These are phyloP conservation scores for Pitta sordida DNA, from an alignment of 2,113 vertebrate species.

Conservation along the genomic window DNA sequence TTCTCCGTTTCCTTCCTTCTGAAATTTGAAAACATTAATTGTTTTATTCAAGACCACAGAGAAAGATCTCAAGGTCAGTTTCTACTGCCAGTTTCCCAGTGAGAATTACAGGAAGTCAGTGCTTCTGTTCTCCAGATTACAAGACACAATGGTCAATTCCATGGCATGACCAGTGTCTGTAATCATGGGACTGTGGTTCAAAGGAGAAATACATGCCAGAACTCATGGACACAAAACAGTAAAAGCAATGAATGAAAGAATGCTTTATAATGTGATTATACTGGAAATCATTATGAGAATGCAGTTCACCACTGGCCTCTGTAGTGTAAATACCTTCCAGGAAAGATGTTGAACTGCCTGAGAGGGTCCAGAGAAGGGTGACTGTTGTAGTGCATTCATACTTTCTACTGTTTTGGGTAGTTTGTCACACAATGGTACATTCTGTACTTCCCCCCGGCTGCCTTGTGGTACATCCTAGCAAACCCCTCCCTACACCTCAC, in stretches of 20 bases:
- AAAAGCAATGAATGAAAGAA: neutral
- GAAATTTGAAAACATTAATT: neutral
- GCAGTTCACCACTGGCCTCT: neutral
- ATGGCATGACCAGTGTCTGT: neutral
- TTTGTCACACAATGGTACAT: too few species aligned
- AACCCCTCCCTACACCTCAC: too few species aligned
- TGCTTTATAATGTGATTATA: neutral
- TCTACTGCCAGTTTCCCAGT: neutral
- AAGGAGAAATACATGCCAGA: neutral
- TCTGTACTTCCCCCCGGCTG: too few species aligned
- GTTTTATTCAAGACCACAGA: neutral
- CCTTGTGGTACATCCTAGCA: too few species aligned
- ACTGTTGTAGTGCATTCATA: too few species aligned
- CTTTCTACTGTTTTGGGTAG: too few species aligned
- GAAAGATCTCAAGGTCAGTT: neutral
- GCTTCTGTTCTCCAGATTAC: neutral
- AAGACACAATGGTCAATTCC: neutral
- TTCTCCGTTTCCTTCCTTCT: neutral
- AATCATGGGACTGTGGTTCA: neutral
- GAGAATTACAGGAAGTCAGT: neutral
- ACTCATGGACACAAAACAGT: neutral
- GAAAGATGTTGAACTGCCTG: too few species aligned
- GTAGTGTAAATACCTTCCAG: neutral
- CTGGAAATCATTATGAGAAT: neutral
- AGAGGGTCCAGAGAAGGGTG: too few species aligned